A percentile compares a stretch with the other conserved stretches of the same genome.
Evolutionary conservation across 2,888 invertebrate species (phyloP).

Genomic region (Ichneumon xanthorius): DNA sequence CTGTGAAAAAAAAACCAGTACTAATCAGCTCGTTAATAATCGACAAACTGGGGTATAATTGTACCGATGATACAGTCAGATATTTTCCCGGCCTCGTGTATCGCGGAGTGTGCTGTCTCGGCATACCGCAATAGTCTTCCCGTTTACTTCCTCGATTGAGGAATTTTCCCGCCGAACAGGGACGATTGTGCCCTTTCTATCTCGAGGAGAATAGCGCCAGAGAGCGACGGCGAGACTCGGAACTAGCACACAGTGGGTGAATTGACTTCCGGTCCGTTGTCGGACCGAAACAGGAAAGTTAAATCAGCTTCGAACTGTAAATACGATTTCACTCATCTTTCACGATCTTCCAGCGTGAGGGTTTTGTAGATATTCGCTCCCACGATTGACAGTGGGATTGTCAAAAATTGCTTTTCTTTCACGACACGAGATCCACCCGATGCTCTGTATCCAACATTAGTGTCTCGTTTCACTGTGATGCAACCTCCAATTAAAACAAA

Average conservation of each 20-base stretch:
- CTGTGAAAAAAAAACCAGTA: not conserved
- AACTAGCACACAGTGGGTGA: not conserved
- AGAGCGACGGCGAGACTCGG: slow-evolving; percentile 11
- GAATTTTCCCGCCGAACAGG: not conserved
- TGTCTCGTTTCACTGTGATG: too few species aligned
- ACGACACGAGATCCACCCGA: too few species aligned
- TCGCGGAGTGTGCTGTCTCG: not conserved
- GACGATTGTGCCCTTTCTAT: not conserved
- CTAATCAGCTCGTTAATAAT: slow-evolving; percentile 7
- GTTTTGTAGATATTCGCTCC: too few species aligned
- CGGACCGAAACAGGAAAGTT: too few species aligned
- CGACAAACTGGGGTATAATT: slow-evolving; percentile 12
- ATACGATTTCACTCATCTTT: too few species aligned
- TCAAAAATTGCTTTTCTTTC: too few species aligned
- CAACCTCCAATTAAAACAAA: too few species aligned
- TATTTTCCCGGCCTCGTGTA: slow-evolving; percentile 1
- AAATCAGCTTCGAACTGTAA: too few species aligned
- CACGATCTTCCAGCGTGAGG: too few species aligned
- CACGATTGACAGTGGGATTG: too few species aligned
- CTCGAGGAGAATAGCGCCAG: too few species aligned
- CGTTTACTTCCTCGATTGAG: not conserved
- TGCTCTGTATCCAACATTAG: too few species aligned
- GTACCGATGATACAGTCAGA: not conserved
- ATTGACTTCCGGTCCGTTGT: not conserved
- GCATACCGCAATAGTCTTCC: not conserved